Evolutionary conservation across 1,140 invertebrate species (phyloP), one percentile per base, ranked within the genome.

Genomic region (Thalassaphorura encarpata): DNA sequence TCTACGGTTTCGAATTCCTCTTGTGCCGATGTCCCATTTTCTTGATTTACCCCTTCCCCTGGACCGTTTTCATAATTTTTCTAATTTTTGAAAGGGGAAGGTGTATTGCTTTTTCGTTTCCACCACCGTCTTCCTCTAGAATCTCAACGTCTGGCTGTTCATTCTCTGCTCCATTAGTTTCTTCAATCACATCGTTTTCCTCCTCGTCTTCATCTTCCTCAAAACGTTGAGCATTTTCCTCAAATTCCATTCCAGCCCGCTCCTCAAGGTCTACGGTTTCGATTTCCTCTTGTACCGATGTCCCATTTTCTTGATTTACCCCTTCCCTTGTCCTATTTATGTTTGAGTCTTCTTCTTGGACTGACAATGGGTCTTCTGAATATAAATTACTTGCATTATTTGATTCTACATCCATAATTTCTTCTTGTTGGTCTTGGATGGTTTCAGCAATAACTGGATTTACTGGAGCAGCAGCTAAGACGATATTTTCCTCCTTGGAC

Each of bases 71-170:
- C 48, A 51, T 51, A 16, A 51, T 33, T 16, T 27, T 11, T 24
- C 21, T 31, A 36, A 51, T 24, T 24, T 51, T 51, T 15, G 48
- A 51, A 11, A 36, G 11, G 21, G 48, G 48, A 13, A 51, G 31
- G 8, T 51, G 48, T 26, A 51, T 21, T 19, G 33, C 6, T 36
- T 51, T 51, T 36, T 51, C 31, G 19, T 11, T 11, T 21, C 8
- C 11, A 6, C 18, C 48, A 29, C 13, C 16, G 8, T 33, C 8
- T 36, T 24, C 48, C 11, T 33, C 29, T 13, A 48, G 27, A 36
- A 23, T 23, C n/a, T 36, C 29, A 51, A 8, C 28, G 21, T 31
- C 31, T 19, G 5, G 13, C 31, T 51, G 11, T 16, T 26, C 48
- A 33, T 51, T 29, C 28, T 33, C 31, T 11, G 13, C 48, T 51